Base-by-base conservation (phyloP, 2,888 invertebrate species). In the Acleris laterana region DNA sequence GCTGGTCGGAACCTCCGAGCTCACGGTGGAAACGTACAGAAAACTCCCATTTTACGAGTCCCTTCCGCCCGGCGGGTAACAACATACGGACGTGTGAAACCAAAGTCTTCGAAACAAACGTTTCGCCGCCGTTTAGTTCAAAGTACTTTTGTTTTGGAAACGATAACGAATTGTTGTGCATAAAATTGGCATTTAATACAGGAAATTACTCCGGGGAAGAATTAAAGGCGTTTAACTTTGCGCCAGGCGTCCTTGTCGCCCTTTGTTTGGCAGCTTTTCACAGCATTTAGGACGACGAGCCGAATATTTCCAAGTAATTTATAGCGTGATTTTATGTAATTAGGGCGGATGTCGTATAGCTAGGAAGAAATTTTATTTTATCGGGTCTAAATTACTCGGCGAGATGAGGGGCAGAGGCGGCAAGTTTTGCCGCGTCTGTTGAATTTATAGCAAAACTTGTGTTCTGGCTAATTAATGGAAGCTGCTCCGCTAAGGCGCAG, bases 401-500 rank as follows among this genome's bases (percentile, higher is more conserved):
- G 78, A 83, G 89, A 88, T 87, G 89, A 88, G 88, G 83, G 78
- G 82, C 76, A 79, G 79, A 80, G 85, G 84, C 85, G 84, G 85
- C 79, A 88, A 90, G 88, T 89, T 91, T 85, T 74, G 79, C 80
- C 81, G 83, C 83, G 85, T 86, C 81, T 75, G 78, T 78, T 80
- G 81, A 87, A 93, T 93, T 92, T 93, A 93, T 91, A 87, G 91
- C 90, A 79, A 87, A 93, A 92, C 91, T 92, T 91, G 84, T 87
- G 83, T 90, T 88, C 85, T 79, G 81, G 77, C 88, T 91, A 91
- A 93, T 92, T 91, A 92, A 91, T 90, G 88, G 85, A 87, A 89
- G 86, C 85, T 82, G 85, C 81, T 87, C 79, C 79, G 78, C 82
- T 81, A 83, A 85, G 81, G 82, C 83, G 81, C 80, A 77, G 78